Base-by-base conservation (phyloP, 2,888 invertebrate genomes). In the Lithophane leautieri region DNA sequence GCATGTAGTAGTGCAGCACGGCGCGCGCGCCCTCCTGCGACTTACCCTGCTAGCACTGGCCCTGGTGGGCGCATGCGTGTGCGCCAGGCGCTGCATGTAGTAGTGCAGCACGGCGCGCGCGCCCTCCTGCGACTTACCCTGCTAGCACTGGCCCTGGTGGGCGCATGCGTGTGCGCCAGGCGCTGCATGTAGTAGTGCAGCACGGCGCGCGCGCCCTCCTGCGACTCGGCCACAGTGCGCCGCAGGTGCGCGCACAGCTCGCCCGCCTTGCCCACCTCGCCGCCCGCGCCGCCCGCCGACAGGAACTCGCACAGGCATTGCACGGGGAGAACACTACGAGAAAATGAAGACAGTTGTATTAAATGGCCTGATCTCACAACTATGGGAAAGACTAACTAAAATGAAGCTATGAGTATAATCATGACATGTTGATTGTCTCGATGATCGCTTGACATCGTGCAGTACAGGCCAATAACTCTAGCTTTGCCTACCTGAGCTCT, bases 271-370 rank as follows among this genome's bases (percentile, higher is more conserved):
- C 93, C 94, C 89, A 88, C 97, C 97, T 86, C 93, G 71, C 89
- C 89, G n/a, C 88, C 86, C 96, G 71, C 86, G 28, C 88, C 89
- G 22, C 88, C 86, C 47, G 98, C 97, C 3, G 99, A 97, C 68
- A 99, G 97, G 95, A 99, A 99, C 96, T 99, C 99, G 96, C 99
- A 99, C 68, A 99, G 97, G 92, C 99, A 99, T 91, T 99, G 99
- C n/a, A 99, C 99, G 0, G 99, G 99, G 34, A 99, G 96, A 87
- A 99, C 98, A 90, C 98, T 98, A 88, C 19, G 28, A 4, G 6
- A 0, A 4, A 14, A 52, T 11, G 8, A 47, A 47, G 0, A n/a
- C 25, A 34, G 34, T 34, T 34, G 34, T 34, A 34, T 34, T 34
- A 34, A 34, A 34, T 34, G 34, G 4, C 34, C 34, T 6, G 34